Conservation (phyloP, 2,888 invertebrate genomes). For the Argyresthia albistria region DNA sequence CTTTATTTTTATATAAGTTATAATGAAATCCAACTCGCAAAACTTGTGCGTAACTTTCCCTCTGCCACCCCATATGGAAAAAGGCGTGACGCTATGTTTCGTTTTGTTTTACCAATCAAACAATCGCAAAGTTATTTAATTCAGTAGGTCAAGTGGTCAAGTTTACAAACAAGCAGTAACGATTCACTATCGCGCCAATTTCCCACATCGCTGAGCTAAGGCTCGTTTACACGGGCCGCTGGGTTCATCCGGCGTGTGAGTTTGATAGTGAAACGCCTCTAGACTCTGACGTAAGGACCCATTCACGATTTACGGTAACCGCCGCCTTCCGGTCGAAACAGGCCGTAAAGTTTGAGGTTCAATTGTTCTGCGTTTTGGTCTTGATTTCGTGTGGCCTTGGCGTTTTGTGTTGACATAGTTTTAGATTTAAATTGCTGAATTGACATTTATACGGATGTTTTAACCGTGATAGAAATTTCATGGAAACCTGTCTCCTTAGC, state of each 20-base stretch:
- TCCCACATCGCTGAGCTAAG: constrained; percentile 23
- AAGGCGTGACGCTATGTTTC: too few species aligned
- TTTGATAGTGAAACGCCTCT: constrained; percentile 47
- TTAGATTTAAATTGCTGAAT: too few species aligned
- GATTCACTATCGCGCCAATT: constrained; percentile 3
- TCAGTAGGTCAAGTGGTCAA: not conserved
- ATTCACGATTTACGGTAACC: constrained; percentile 14
- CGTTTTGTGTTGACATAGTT: not conserved
- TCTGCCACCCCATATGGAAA: too few species aligned
- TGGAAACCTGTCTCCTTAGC: too few species aligned
- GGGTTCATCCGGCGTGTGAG: constrained; percentile 35
- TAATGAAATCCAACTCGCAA: too few species aligned
- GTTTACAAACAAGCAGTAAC: not conserved
- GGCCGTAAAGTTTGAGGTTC: constrained; percentile 43
- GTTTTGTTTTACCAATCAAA: too few species aligned
- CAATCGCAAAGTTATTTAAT: too few species aligned
- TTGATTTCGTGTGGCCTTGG: constrained; percentile 54
- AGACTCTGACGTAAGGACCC: constrained; percentile 4
- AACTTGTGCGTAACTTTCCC: too few species aligned
- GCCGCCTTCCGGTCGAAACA: constrained; percentile 52
- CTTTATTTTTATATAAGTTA: too few species aligned
- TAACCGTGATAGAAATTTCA: too few species aligned
- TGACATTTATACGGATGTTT: too few species aligned
- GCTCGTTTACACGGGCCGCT: constrained; percentile 43
- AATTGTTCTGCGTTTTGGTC: constrained; percentile 31